These are phyloP conservation scores for Azorinus chamasolen DNA, from an alignment of 2,888 invertebrate genomes.

Conservation along the genomic window DNA sequence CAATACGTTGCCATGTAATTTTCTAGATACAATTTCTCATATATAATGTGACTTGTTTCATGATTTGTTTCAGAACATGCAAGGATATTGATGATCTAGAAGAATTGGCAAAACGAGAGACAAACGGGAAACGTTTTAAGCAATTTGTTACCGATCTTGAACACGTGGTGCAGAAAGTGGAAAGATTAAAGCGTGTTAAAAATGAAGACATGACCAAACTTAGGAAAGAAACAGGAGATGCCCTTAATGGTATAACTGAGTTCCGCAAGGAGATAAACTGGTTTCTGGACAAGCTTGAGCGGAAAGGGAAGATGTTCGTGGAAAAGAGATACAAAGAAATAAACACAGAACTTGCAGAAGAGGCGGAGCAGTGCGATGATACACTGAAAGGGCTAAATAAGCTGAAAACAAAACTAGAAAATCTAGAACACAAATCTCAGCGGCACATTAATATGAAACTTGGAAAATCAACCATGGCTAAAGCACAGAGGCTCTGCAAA, in stretches of 20 bases:
- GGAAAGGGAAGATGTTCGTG: constrained; percentile 45
- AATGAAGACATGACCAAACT: constrained; percentile 38
- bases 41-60: too few species aligned
- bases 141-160: constrained; percentile 18
- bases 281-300: constrained; percentile 45
- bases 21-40: too few species aligned
- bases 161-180: constrained; percentile 18
- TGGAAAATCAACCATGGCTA: constrained; percentile 15
- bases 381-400: constrained; percentile 33
- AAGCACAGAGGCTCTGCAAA: constrained; percentile 18
- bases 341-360: constrained; percentile 26
- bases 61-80: constrained; percentile 15
- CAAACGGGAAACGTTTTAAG: constrained; percentile 41
- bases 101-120: constrained; percentile 5
- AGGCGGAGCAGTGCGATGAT: constrained; percentile 32
- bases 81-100: constrained; percentile 10
- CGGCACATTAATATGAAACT: constrained; percentile 22
- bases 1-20: too few species aligned
- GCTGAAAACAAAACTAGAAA: constrained; percentile 5
- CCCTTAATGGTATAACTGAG: constrained; percentile 34
- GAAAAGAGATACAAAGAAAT: constrained; percentile 42
- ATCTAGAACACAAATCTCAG: constrained; percentile 4
- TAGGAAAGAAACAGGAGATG: constrained; percentile 37
- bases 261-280: constrained; percentile 45
- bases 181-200: constrained; percentile 22